Conservation (phyloP, 2,113 vertebrate species). For the Phyllopteryx taeniolatus region DNA sequence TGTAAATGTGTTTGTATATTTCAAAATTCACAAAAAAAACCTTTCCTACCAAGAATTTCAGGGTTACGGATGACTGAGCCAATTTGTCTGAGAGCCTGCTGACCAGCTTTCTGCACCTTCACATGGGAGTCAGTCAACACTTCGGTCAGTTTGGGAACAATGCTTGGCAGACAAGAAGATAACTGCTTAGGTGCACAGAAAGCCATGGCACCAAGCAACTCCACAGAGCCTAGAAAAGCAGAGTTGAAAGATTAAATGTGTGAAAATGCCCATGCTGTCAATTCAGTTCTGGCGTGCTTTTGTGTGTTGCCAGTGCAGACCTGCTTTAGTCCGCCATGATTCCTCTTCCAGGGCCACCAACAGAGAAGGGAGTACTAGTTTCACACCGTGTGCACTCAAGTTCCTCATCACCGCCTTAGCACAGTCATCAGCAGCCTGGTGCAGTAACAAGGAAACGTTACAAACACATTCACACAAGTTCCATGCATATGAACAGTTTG, state of each 20-base stretch:
- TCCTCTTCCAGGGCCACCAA: conserved; percentile 94
- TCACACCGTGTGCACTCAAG: conserved; percentile 95
- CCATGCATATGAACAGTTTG: not conserved
- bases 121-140: conserved; percentile 97
- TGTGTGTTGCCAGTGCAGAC: conserved; percentile 57
- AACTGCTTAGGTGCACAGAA: conserved; percentile 97
- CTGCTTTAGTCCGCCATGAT: conserved; percentile 98
- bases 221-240: conserved; percentile 83
- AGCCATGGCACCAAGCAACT: conserved; percentile 94
- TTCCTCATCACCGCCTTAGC: conserved; percentile 99
- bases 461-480: not conserved
- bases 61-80: conserved; percentile 98
- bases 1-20: not conserved
- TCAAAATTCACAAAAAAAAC: not conserved
- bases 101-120: conserved; percentile 97
- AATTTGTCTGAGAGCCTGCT: conserved; percentile 93
- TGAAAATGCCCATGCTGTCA: not conserved
- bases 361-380: conserved; percentile 93
- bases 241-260: not conserved
- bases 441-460: not conserved
- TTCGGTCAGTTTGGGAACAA: conserved; percentile 95
- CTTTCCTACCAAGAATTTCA: conserved; percentile 86
- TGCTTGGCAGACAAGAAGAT: conserved; percentile 95
- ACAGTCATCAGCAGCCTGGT: conserved; percentile 96
- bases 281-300: not conserved